Conservation (phyloP, 2,113 vertebrate genomes). For the Lethenteron reissneri region DNA sequence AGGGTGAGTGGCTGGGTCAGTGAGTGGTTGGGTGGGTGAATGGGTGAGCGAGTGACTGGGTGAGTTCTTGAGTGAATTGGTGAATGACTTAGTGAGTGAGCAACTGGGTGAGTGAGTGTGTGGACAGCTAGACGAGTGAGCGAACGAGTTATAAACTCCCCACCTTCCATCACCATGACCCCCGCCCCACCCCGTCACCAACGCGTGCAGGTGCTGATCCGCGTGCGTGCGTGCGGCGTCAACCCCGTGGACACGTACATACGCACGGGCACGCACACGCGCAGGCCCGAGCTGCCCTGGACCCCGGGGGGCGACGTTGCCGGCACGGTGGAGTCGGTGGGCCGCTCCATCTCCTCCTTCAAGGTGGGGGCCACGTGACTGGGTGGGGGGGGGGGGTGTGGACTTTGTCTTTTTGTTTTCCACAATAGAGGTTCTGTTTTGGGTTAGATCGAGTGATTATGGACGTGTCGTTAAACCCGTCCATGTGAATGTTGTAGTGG, state of each 20-base stretch:
- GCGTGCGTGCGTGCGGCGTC: slow-evolving; percentile 51
- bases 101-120: neutral
- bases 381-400: slow-evolving; percentile 14
- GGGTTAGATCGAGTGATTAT: too few species aligned
- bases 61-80: neutral
- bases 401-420: slow-evolving; percentile 8
- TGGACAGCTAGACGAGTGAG: neutral
- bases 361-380: slow-evolving; percentile 30
- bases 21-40: too few species aligned
- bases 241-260: slow-evolving; percentile 85
- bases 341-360: slow-evolving; percentile 29
- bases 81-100: neutral
- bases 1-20: neutral
- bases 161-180: neutral
- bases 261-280: slow-evolving; percentile 30
- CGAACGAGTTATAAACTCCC: neutral
- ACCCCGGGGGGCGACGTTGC: slow-evolving; percentile 53
- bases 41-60: too few species aligned
- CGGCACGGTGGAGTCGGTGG: slow-evolving; percentile 41
- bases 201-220: slow-evolving; percentile 45
- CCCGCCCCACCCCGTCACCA: neutral
- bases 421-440: slow-evolving; percentile 24
- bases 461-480: too few species aligned
- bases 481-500: too few species aligned
- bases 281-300: slow-evolving; percentile 42